phyloP scores from a whole-genome alignment of 1,140 invertebrate genomes.

The Danaus plexippus region DNA sequence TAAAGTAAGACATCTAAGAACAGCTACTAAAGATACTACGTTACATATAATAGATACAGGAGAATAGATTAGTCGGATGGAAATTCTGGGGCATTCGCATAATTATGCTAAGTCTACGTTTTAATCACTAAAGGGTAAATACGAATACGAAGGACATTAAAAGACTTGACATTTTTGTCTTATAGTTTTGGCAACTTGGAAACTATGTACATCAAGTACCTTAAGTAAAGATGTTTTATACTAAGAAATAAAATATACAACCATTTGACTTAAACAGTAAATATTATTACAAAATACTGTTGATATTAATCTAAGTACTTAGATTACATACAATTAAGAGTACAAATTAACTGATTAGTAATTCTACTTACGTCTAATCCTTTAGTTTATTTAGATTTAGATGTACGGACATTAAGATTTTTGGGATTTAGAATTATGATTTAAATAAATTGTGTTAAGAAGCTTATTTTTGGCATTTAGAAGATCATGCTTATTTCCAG shows the following conservation, averaged over 20 bases:
- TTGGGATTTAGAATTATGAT: slow-evolving; percentile 9
- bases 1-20: slow-evolving; percentile 44
- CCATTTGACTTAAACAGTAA: slow-evolving; percentile 19
- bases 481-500: slow-evolving; percentile 21
- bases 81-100: slow-evolving; percentile 72
- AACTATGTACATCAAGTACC: slow-evolving; percentile 38
- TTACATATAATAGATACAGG: slow-evolving; percentile 67
- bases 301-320: slow-evolving; percentile 14
- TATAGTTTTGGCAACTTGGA: slow-evolving; percentile 46
- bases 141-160: slow-evolving; percentile 22
- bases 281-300: slow-evolving; percentile 16
- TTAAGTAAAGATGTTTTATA: slow-evolving; percentile 14
- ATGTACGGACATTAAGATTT: background rate
- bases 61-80: slow-evolving; percentile 70
- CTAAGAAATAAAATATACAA: slow-evolving; percentile 25
- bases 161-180: slow-evolving; percentile 32
- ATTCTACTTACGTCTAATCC: slow-evolving; percentile 1
- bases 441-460: background rate
- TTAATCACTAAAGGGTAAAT: slow-evolving; percentile 45
- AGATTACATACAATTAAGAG: slow-evolving; percentile 3
- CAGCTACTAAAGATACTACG: slow-evolving; percentile 53
- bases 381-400: background rate
- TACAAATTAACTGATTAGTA: too few relatives aligned
- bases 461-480: slow-evolving; percentile 37
- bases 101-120: slow-evolving; percentile 53